Conservation (phyloP, 2,888 invertebrate genomes). For the Fragum whitleyi region DNA sequence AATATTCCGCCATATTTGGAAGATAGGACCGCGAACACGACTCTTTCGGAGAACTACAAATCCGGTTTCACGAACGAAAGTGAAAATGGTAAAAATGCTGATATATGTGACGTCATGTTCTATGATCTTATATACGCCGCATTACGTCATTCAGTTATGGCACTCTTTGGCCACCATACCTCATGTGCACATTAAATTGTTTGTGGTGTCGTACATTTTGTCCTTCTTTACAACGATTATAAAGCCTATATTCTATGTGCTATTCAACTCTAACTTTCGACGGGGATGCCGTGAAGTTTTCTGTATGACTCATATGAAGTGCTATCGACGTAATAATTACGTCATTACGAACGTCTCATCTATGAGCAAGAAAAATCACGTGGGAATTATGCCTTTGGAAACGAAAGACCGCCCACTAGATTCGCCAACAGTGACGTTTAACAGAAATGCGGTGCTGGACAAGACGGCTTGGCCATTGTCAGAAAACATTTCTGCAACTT, state of each 20-base stretch:
- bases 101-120: conserved; percentile 72
- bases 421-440: conserved; percentile 74
- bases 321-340: conserved; percentile 82
- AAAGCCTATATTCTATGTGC: conserved; percentile 81
- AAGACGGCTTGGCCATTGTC: conserved; percentile 73
- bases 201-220: conserved; percentile 68
- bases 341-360: conserved; percentile 81
- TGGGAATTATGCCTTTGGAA: conserved; percentile 76
- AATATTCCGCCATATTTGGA: conserved; percentile 79
- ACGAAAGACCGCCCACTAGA: conserved; percentile 45
- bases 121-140: conserved; percentile 68
- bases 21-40: conserved; percentile 64
- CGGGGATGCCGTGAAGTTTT: conserved; percentile 83
- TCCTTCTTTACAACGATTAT: conserved; percentile 68
- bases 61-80: conserved; percentile 82
- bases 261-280: conserved; percentile 83
- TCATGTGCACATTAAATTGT: conserved; percentile 62
- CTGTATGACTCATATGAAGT: conserved; percentile 82
- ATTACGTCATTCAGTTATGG: conserved; percentile 71
- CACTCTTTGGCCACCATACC: conserved; percentile 57
- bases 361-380: conserved; percentile 81
- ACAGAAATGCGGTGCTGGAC: conserved; percentile 67
- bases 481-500: conserved; percentile 46
- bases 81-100: conserved; percentile 83
- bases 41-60: conserved; percentile 77